Base-by-base conservation (phyloP, 2,113 vertebrate species). In the Myotis brandtii region DNA sequence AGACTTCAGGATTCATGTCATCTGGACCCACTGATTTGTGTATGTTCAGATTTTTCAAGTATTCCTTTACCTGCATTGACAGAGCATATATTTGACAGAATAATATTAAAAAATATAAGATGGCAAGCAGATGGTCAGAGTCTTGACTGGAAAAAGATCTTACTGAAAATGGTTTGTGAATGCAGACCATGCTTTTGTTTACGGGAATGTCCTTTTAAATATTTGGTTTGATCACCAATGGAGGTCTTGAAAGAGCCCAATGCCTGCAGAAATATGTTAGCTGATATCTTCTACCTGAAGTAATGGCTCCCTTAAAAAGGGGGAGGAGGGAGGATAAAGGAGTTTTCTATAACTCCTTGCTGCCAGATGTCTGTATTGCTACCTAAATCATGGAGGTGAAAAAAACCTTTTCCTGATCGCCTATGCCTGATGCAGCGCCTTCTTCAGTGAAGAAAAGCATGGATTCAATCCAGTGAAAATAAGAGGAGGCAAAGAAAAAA, bases 81-180 rank as follows among this genome's bases (percentile, higher is more conserved):
- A 96, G 95, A 97, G 87, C 88, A 88, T 93, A 73, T 91, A 96
- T 96, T 96, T 98, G 91, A 95, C 97, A 98, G 97, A 97, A 97
- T 92, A 98, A 97, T 96, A 97, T 97, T 97, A 96, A 66, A 96
- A 98, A 95, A 96, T 86, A 67, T 95, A 97, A 97, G 95, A 98
- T 96, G 80, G 97, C 89, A 98, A 98, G 96, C 97, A 98, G 97
- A 98, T 98, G 97, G 97, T 92, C 96, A 91, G 96, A 96, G 76
- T 97, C 96, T 97, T 95, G 94, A 97, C 94, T 94, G 89, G 89
- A 89, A 95, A 83, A 96, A 97, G 93, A 86, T 96, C 94, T 83
- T 97, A 86, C 59, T 96, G 95, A 94, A 97, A 97, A 93, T 94
- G 67, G 89, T 86, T 97, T 96, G 93, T 96, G 94, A 97, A 92